These are phyloP conservation scores for Ommatoiulus sabulosus DNA, from an alignment of 2,888 invertebrate species.

Conservation along the genomic window DNA sequence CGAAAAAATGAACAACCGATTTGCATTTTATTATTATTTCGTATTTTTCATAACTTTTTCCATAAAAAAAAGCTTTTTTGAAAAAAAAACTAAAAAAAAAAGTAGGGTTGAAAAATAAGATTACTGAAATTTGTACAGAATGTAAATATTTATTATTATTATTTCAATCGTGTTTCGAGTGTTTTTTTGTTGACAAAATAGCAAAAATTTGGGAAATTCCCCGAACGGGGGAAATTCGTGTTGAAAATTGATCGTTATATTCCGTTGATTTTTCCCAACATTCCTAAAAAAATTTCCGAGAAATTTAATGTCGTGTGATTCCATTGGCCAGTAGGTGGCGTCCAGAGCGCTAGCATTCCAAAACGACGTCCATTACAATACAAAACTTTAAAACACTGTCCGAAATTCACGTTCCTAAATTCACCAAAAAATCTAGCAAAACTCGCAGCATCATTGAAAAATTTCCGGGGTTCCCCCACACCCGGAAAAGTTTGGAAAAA, in stretches of 20 bases:
- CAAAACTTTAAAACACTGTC: too few relatives aligned
- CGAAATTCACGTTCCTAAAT: too few relatives aligned
- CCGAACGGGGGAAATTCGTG: too few relatives aligned
- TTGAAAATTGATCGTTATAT: too few relatives aligned
- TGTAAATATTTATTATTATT: background rate
- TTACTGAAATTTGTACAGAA: background rate
- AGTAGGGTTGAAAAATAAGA: background rate
- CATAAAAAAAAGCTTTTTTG: background rate
- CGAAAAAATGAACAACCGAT: background rate
- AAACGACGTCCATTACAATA: background rate
- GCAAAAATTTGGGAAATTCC: background rate
- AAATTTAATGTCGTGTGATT: too few relatives aligned
- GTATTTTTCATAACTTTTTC: background rate
- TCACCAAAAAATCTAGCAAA: too few relatives aligned
- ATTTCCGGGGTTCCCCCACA: too few relatives aligned
- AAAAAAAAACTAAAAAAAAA: background rate
- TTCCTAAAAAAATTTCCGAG: too few relatives aligned
- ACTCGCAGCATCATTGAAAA: too few relatives aligned
- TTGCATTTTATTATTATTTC: background rate
- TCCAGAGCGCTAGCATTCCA: background rate
- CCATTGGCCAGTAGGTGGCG: background rate
- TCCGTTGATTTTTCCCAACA: too few relatives aligned
- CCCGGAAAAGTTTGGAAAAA: too few relatives aligned
- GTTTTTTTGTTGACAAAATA: background rate
- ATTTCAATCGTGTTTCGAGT: too few relatives aligned